Base-by-base conservation (phyloP, 1,140 invertebrate genomes). In the Cotesia typhae region DNA sequence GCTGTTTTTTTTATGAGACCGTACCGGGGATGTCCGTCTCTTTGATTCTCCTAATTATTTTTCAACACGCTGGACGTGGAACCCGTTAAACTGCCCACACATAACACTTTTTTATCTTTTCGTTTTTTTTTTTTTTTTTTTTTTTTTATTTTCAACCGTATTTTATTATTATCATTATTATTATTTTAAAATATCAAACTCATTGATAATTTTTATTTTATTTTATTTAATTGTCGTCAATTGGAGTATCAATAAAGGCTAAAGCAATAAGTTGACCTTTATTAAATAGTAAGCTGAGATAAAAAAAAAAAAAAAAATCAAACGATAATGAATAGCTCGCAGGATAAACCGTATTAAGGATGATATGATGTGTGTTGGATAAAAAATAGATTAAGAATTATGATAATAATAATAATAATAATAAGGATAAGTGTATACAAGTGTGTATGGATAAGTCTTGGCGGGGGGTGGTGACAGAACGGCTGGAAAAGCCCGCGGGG, bases 21-120 rank as follows among this genome's bases (percentile, higher is more conserved):
- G 74, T 55, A 78, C 57, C 60, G 77, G 76, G 79, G 79, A 85
- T 83, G 86, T 87, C 84, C 83, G 86, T 87, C 84, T 85, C 41
- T 47, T 47, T 87, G 82, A 79, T 83, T 80, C 78, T 78, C 82
- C 83, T 87, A 87, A 87, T 87, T 87, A 87, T 87, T 86, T 75
- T 84, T 76, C 80, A 83, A 83, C 81, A 84, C 83, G 83, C 41
- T 47, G 41, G 41, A 47, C 41, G 70, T 64, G 67, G 71, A 60
- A 36, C 64, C 60, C 20, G 20, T 55, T 60, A 55, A 61, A 35
- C 61, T 47, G 10, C 17, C 60, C 41, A 51, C 68, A 53, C 14
- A 7, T 10, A 17, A 6, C 2, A 14, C 67, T 41, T 36, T 28
- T 60, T 55, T 37, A 69, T 36, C 35, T 52, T 55, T 37, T 12